Evolutionary conservation across 1,140 invertebrate species (phyloP).

Genomic region (Drosophila mayri): DNA sequence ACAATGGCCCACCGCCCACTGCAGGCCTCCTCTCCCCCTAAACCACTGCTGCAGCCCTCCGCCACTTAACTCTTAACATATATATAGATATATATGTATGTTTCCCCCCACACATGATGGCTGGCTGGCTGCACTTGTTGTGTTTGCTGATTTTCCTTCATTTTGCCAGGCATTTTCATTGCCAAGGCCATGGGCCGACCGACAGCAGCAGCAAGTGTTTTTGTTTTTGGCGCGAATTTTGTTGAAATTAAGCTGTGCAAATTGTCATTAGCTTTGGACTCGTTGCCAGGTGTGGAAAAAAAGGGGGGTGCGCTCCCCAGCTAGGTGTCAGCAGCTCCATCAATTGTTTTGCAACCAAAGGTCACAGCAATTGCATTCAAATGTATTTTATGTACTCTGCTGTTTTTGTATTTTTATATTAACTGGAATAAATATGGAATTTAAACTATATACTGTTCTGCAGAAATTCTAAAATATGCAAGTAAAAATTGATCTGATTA

Average conservation of each 20-base stretch:
- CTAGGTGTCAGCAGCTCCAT: slow-evolving; percentile 17
- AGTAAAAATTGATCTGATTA: too few relatives aligned
- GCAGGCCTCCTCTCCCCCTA: background rate
- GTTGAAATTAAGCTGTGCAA: slow-evolving; percentile 24
- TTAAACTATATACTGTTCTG: too few relatives aligned
- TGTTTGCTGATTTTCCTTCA: slow-evolving; percentile 23
- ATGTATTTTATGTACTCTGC: background rate
- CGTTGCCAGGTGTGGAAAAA: background rate
- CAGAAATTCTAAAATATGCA: too few relatives aligned
- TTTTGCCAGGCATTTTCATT: slow-evolving; percentile 55
- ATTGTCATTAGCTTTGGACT: slow-evolving; percentile 3
- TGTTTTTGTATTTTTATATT: background rate
- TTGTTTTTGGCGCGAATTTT: slow-evolving; percentile 21
- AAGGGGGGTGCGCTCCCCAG: background rate
- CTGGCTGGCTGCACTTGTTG: slow-evolving; percentile 32
- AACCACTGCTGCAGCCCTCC: background rate
- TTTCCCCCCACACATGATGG: background rate
- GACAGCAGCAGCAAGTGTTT: slow-evolving; percentile 6
- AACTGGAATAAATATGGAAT: background rate
- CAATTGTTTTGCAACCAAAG: slow-evolving; percentile 37
- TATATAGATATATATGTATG: background rate
- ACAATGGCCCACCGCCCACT: slow-evolving; percentile 52
- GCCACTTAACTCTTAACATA: background rate
- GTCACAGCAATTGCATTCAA: slow-evolving; percentile 33
- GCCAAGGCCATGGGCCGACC: slow-evolving; percentile 58